These are phyloP conservation scores for Myiopsitta monachus DNA, from an alignment of 2,113 vertebrate species.

Conservation along the genomic window DNA sequence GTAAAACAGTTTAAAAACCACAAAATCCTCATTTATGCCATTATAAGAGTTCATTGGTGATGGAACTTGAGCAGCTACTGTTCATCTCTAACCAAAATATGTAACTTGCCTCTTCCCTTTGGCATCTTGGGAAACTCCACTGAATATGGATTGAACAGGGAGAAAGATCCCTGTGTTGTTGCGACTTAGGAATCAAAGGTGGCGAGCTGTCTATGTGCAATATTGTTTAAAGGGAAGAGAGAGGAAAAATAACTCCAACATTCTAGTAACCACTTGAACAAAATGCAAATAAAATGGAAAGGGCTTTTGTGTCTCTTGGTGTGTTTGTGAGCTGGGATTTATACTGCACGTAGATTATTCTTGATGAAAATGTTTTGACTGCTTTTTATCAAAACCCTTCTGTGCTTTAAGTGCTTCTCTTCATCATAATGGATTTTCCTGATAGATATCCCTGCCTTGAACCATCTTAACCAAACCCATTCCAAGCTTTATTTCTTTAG, in stretches of 20 bases:
- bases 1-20: not conserved
- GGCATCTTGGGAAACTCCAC: rapidly evolving
- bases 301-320: not conserved
- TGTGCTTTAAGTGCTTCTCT: conserved; percentile 33
- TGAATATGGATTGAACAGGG: not conserved
- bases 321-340: conserved; percentile 2
- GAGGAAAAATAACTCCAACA: not conserved
- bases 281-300: not conserved
- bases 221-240: not conserved
- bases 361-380: conserved; percentile 28
- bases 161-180: not conserved
- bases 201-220: not conserved
- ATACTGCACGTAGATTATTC: not conserved
- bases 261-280: not conserved
- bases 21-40: not conserved
- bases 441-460: conserved; percentile 15
- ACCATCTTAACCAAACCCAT: not conserved
- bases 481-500: conserved; percentile 3
- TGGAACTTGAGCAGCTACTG: not conserved
- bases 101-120: not conserved
- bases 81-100: not conserved
- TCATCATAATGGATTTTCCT: conserved; percentile 35
- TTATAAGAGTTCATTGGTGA: not conserved
- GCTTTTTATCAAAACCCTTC: conserved; percentile 36
- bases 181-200: not conserved